Evolutionary conservation across 2,797 vertebrate genomes (phyloP).

Genomic region (Sebastes trivittatus): DNA sequence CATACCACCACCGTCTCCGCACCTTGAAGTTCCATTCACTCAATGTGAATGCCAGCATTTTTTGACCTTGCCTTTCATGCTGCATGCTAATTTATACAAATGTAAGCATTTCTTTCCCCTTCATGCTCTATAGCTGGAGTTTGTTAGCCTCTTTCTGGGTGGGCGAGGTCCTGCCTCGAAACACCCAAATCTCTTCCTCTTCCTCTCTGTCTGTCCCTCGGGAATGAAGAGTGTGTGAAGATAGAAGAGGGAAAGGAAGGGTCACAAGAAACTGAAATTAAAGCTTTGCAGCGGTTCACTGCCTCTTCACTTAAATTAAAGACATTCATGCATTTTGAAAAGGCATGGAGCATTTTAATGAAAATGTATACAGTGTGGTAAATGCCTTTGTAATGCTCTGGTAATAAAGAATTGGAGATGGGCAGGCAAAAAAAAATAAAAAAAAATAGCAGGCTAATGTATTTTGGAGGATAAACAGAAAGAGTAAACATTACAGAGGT

Average conservation of each 20-base stretch:
- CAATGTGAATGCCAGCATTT: slow-evolving; percentile 52
- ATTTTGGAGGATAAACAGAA: slow-evolving; percentile 68
- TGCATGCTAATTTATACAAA: slow-evolving; percentile 80
- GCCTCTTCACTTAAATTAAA: slow-evolving; percentile 71
- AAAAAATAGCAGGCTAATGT: slow-evolving; percentile 22
- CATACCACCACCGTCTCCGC: slow-evolving; percentile 6
- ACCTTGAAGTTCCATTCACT: slow-evolving; percentile 55
- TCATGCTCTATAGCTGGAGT: slow-evolving; percentile 55
- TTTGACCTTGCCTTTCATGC: slow-evolving; percentile 72
- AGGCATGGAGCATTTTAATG: slow-evolving; percentile 62
- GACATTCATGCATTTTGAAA: slow-evolving; percentile 68
- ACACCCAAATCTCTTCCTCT: slow-evolving; percentile 38
- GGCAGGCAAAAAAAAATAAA: neutral
- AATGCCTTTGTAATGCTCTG: slow-evolving; percentile 59
- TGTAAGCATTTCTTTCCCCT: slow-evolving; percentile 69
- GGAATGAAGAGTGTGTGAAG: slow-evolving; percentile 27
- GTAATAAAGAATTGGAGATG: slow-evolving; percentile 46
- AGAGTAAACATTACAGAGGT: slow-evolving; percentile 68
- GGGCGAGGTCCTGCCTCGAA: slow-evolving; percentile 57
- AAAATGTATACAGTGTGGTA: slow-evolving; percentile 63
- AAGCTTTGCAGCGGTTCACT: slow-evolving; percentile 73
- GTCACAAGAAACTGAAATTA: slow-evolving; percentile 73
- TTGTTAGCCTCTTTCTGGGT: slow-evolving; percentile 60
- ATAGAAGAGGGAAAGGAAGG: neutral
- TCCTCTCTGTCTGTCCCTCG: slow-evolving; percentile 25